A percentile compares a stretch with the other conserved stretches of the same genome.
Conservation (phyloP, 2,888 invertebrate species). For the Rhimphoctona megacephalus region DNA sequence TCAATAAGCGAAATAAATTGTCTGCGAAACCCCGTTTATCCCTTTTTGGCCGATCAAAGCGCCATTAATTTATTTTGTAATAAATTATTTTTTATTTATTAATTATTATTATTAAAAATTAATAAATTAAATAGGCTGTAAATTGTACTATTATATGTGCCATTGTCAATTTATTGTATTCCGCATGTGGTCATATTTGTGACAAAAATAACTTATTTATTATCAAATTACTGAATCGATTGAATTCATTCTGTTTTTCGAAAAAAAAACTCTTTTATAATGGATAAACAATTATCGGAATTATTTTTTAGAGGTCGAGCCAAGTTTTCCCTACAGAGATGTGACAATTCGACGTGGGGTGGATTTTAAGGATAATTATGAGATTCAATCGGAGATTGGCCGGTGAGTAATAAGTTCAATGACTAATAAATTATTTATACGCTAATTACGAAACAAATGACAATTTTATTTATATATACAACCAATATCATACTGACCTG, state of each 20-base stretch:
- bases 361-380: conserved; percentile 95
- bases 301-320: conserved; percentile 92
- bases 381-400: conserved; percentile 96
- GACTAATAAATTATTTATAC: background rate
- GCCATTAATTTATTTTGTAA: no score
- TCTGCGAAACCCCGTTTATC: background rate
- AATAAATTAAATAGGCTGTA: no score
- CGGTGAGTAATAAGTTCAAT: conserved; percentile 88
- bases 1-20: background rate
- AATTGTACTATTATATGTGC: background rate
- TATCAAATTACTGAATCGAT: background rate
- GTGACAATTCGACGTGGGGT: conserved; percentile 93
- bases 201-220: background rate
- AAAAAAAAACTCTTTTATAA: background rate
- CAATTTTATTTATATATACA: background rate
- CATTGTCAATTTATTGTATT: background rate
- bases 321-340: conserved; percentile 95
- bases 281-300: background rate
- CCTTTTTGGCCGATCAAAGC: background rate
- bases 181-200: background rate
- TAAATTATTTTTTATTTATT: no score
- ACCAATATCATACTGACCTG: background rate
- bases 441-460: background rate
- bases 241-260: conserved; percentile 13
- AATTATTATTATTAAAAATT: no score